Evolutionary conservation across 1,140 invertebrate genomes (phyloP), one percentile per base, ranked within the genome.

Genomic region (Bursaphelenchus mucronatus): DNA sequence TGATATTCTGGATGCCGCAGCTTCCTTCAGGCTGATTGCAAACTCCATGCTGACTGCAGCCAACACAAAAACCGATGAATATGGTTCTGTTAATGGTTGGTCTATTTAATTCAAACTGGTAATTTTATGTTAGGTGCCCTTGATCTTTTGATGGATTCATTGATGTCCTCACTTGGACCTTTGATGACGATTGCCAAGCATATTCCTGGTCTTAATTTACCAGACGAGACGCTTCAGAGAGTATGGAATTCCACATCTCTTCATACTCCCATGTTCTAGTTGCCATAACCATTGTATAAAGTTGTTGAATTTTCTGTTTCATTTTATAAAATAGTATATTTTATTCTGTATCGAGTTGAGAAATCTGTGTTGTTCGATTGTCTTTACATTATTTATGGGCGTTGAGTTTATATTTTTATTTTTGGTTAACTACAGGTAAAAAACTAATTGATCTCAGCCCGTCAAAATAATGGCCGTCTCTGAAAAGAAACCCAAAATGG

Each of bases 131-230:
- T 43, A 67, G 73, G 73, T 54, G 58, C 73, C 11, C 50, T 75
- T 0, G 73, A 75, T 54, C 54, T 75, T n/a, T 17, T 75, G 49
- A 78, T 75, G 75, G 73, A 75, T 61, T 53, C 66, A 10, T 51
- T 75, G 5, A 50, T 74, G 17, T 72, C 73, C 8, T 74, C 76
- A 5, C 67, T 75, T 57, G 73, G 64, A 8, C 73, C 73, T 15
- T 53, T 75, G 19, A 62, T 75, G 21, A 61, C 68, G 0, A 54
- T 76, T 9, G 54, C 66, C 8, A 43, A 43, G 19, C 59, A 75
- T 50, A 57, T 75, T 10, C 73, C 73, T 0, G 74, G 50, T n/a
- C 30, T 67, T 19, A 15, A 54, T 49, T 39, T 39, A 10, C 69
- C 58, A 17, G 49, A 70, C 17, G 65, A 78, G 19, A 11, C 55